Base-by-base conservation (phyloP, 2,888 invertebrate species). In the Dinocampus coccinellae region DNA sequence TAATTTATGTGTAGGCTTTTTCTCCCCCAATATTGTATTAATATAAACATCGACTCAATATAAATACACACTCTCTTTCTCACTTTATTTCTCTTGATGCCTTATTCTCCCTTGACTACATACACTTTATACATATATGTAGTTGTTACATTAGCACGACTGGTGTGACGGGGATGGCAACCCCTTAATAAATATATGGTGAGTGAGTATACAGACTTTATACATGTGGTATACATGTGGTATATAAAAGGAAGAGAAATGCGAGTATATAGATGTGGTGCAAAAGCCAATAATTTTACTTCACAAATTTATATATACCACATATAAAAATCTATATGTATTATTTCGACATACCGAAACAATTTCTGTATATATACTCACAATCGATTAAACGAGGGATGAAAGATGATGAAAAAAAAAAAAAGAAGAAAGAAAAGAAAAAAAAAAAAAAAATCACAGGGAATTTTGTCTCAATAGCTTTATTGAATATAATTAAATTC, bases 21-120 rank as follows among this genome's bases (percentile, higher is more conserved):
- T 63, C 69, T 70, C 69, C 65, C 62, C 70, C 60, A 68, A 36
- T 64, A 75, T 67, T 64, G 69, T 75, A 76, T 78, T 73, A 78
- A 79, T 77, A 79, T 78, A 76, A 78, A 77, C 77, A 79, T 79
- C 75, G 76, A 73, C 75, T 74, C 68, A 58, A 73, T 76, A 76
- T 77, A 74, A 76, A 76, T 74, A 75, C 73, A 61, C 63, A 66
- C 33, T 42, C 61, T 52, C 66, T 2, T n/a, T n/a, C n/a, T n/a
- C n/a, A n/a, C n/a, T n/a, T n/a, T n/a, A n/a, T n/a, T n/a, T n/a
- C n/a, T n/a, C n/a, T 36, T 69, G 55, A 57, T 75, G 39, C 42
- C 52, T 47, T 20, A 57, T 69, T 68, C 65, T 61, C 55, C 58
- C 60, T 65, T 55, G 52, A 72, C 36, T 53, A 53, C 7, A 29